Percentiles rank a stretch among this genome's conserved stretches.
phyloP scores from a whole-genome alignment of 2,888 invertebrate genomes.

The Escarpia spicata region DNA sequence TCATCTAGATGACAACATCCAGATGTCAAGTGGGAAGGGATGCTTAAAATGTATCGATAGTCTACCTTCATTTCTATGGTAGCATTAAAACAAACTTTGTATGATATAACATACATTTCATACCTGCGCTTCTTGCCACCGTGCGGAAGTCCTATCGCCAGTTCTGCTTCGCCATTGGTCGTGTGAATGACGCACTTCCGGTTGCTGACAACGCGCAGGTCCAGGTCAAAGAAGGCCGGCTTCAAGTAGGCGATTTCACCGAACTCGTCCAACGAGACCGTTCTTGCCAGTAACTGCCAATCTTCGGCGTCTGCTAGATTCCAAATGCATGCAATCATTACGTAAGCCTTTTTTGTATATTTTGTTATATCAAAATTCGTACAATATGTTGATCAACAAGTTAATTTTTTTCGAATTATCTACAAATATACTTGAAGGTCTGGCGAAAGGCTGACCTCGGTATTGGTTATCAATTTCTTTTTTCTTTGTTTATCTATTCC shows the following conservation, averaged over 20 bases:
- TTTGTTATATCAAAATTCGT: neutral
- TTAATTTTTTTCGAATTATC: too few relatives aligned
- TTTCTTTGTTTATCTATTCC: too few relatives aligned
- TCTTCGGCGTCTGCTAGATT: neutral
- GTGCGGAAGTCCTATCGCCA: conserved; percentile 21
- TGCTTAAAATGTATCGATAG: neutral
- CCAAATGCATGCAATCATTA: neutral
- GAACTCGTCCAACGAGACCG: conserved; percentile 22
- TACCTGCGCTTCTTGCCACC: neutral
- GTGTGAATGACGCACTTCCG: conserved; percentile 19
- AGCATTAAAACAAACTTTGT: neutral
- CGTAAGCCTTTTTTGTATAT: neutral
- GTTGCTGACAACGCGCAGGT: conserved; percentile 17
- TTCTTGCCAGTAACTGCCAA: conserved; percentile 30
- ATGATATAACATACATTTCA: neutral
- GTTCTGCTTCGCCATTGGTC: conserved; percentile 19
- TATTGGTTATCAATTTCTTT: too few relatives aligned
- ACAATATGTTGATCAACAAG: too few relatives aligned
- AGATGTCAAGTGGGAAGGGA: neutral
- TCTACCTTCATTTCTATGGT: neutral
- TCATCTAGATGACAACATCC: neutral
- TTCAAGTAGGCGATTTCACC: conserved; percentile 27
- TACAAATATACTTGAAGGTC: too few relatives aligned
- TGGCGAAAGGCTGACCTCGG: too few relatives aligned
- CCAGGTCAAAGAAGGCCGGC: conserved; percentile 29